Percentiles rank a stretch among this genome's conserved stretches.
phyloP scores from a whole-genome alignment of 2,888 invertebrate genomes.

The Acrocera orbiculus region DNA sequence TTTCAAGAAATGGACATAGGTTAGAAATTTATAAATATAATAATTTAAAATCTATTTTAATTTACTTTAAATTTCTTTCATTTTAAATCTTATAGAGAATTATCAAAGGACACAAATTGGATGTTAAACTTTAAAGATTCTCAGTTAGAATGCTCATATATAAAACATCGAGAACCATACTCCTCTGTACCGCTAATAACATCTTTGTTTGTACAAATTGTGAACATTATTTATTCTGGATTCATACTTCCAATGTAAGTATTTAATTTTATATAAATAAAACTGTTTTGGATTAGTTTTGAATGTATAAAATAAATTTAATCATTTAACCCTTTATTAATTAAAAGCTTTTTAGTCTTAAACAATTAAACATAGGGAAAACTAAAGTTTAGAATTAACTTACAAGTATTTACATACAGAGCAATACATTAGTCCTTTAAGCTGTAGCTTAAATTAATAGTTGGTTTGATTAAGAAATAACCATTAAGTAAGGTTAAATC shows the following conservation, averaged over 20 bases:
- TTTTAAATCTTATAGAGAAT: slow-evolving; percentile 33
- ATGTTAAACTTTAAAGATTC: slow-evolving; percentile 47
- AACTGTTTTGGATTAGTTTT: too few species aligned
- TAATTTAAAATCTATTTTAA: neutral
- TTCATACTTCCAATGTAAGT: slow-evolving; percentile 38
- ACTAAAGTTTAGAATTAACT: too few species aligned
- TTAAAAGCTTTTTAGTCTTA: too few species aligned
- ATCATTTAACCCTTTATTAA: too few species aligned
- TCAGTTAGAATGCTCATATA: slow-evolving; percentile 48
- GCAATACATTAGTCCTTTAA: too few species aligned
- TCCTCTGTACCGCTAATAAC: slow-evolving; percentile 46
- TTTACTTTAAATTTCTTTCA: neutral
- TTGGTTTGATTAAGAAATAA: too few species aligned
- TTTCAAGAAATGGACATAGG: slow-evolving; percentile 70
- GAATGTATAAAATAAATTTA: too few species aligned
- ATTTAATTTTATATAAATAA: too few species aligned
- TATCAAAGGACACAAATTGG: slow-evolving; percentile 47
- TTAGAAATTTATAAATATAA: slow-evolving; percentile 18
- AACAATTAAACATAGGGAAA: too few species aligned
- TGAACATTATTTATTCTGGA: slow-evolving; percentile 35
- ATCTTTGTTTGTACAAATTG: slow-evolving; percentile 42
- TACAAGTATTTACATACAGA: too few species aligned
- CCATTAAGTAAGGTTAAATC: too few species aligned
- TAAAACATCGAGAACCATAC: slow-evolving; percentile 44
- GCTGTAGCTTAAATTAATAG: too few species aligned